Conservation (phyloP, 2,797 vertebrate species). For the Gallirallus australis region DNA sequence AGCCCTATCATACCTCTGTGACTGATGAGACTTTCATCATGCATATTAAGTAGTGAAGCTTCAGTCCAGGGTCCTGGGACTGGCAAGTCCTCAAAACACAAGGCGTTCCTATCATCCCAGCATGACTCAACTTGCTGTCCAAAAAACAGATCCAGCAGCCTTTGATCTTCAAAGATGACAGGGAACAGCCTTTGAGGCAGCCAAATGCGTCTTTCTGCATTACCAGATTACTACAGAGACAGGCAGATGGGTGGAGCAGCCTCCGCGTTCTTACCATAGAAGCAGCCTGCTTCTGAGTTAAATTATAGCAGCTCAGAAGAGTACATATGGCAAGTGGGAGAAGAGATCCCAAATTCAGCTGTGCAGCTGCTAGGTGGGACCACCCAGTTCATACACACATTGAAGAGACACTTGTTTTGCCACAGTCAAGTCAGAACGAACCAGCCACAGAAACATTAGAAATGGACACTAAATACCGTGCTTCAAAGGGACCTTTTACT, state of each 20-base stretch:
- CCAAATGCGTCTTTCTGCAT: slow-evolving; percentile 60
- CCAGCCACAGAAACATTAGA: background rate
- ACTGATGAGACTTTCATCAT: slow-evolving; percentile 33
- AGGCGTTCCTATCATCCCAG: slow-evolving; percentile 68
- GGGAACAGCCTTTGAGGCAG: slow-evolving; percentile 63
- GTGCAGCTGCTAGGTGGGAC: slow-evolving; percentile 38
- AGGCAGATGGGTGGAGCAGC: slow-evolving; percentile 67
- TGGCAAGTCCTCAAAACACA: slow-evolving; percentile 36
- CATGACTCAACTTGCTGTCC: slow-evolving; percentile 71
- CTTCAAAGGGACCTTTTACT: background rate
- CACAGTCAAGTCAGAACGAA: background rate
- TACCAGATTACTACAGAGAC: slow-evolving; percentile 68
- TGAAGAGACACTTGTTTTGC: background rate
- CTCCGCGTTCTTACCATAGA: background rate
- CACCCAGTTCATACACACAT: background rate
- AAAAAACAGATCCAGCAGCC: slow-evolving; percentile 64
- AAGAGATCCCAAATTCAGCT: slow-evolving; percentile 39
- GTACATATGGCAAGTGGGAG: slow-evolving; percentile 46
- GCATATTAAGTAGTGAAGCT: background rate
- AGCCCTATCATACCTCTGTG: background rate
- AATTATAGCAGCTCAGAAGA: slow-evolving; percentile 25
- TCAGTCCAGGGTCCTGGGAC: slow-evolving; percentile 46
- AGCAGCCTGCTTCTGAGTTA: slow-evolving; percentile 6
- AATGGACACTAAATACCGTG: background rate
- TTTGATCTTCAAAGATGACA: slow-evolving; percentile 75